phyloP scores from a whole-genome alignment of 2,888 invertebrate genomes.

The Drosophila fulvimacula region DNA sequence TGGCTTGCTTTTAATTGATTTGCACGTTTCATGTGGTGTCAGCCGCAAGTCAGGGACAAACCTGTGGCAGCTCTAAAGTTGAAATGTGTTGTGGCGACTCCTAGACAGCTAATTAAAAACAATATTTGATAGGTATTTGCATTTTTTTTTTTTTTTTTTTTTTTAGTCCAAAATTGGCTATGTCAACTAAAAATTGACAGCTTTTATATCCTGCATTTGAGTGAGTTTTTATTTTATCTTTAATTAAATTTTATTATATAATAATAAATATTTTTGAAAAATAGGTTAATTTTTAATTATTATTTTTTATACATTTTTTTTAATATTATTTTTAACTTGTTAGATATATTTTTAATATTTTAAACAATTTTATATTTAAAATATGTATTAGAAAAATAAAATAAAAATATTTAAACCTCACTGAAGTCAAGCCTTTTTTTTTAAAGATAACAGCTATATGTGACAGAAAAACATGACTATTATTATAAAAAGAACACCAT shows the following conservation, averaged over 20 bases:
- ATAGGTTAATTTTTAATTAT: too few relatives aligned
- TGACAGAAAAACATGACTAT: too few relatives aligned
- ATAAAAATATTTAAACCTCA: too few relatives aligned
- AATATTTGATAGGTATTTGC: conserved; percentile 28
- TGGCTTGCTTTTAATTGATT: conserved; percentile 65
- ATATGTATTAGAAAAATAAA: too few relatives aligned
- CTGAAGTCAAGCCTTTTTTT: too few relatives aligned
- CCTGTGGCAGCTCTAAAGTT: conserved; percentile 49
- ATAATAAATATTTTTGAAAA: neutral
- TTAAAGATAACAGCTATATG: too few relatives aligned
- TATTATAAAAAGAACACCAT: too few relatives aligned
- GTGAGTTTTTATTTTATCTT: neutral
- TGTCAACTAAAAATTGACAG: conserved; percentile 10
- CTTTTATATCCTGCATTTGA: conserved; percentile 34
- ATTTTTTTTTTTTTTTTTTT: conserved; percentile 8
- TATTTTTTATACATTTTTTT: neutral
- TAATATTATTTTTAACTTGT: too few relatives aligned
- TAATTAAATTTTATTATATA: neutral
- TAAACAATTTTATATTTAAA: too few relatives aligned
- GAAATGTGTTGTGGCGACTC: conserved; percentile 54
- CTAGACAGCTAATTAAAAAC: conserved; percentile 55
- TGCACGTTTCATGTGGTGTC: conserved; percentile 60
- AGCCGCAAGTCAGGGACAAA: conserved; percentile 69
- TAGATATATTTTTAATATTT: too few relatives aligned
- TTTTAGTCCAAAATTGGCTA: neutral